Base-by-base conservation (phyloP, 2,888 invertebrate species). In the Syritta pipiens region DNA sequence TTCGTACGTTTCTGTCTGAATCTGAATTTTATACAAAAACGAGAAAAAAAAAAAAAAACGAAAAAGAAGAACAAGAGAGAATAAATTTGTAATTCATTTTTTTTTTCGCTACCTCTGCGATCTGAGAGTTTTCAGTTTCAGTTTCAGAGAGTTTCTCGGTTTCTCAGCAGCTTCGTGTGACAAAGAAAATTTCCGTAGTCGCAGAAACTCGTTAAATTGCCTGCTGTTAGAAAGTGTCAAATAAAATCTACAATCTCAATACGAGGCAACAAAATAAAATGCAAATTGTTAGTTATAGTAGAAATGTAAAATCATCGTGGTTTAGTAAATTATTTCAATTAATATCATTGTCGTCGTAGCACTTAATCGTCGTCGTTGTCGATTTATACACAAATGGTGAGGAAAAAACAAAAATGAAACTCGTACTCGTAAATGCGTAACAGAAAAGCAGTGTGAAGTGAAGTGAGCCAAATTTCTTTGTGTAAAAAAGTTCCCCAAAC, bases 401-500 rank as follows among this genome's bases (percentile, higher is more conserved):
- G 24, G 32, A 71, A 74, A 75, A 71, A 49, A 30, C 55, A 22
- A 60, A 63, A 49, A 49, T 49, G 48, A 71, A 35, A 72, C 14
- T 63, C 19, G 24, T 49, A 55, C 20, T 55, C 44, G 44, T 74
- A 68, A 74, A 74, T 79, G 79, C 79, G 79, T 79, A 79, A 79
- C 74, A 79, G 72, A 72, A 79, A 74, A 62, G 12, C 55, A 40
- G 68, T 62, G 67, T 67, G 62, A 68, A 74, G 67, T 79, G 59
- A 74, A 79, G 48, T 72, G 65, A 67, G 55, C 74, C 67, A 67
- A 74, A 67, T 62, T 76, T 71, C 74, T 79, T 79, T 79, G 74
- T 74, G 57, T 68, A 20, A 28, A 55, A 72, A 60, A 48, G 24
- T 19, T 24, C 53, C 53, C 53, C 55, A 30, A 24, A 19, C 44